Percentiles rank a stretch among this genome's conserved stretches.
Conservation (phyloP, 2,888 invertebrate species). For the Cephonodes hylas region DNA sequence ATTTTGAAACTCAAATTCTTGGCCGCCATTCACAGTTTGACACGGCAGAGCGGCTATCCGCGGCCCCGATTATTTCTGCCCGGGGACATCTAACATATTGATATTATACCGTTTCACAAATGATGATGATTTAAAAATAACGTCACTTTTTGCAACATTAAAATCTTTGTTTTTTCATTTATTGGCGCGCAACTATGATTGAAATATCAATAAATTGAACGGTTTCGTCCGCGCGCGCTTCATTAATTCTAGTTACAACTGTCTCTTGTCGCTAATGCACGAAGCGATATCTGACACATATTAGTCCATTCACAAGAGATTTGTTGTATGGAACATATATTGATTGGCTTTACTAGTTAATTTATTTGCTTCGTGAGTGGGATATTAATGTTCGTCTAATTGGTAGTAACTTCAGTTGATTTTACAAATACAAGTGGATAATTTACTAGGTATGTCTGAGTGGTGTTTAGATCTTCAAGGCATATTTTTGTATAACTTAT, state of each 20-base stretch:
- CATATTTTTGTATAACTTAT: too few species aligned
- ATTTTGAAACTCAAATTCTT: slow-evolving; percentile 61
- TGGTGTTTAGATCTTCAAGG: too few species aligned
- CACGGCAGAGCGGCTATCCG: slow-evolving; percentile 45
- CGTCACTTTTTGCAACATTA: background rate
- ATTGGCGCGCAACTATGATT: background rate
- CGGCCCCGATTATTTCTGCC: slow-evolving; percentile 52
- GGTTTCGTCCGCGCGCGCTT: background rate
- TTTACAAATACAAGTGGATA: too few species aligned
- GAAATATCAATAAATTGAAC: background rate
- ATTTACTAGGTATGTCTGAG: too few species aligned
- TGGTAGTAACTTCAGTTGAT: background rate
- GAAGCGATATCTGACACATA: background rate
- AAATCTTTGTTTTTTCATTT: background rate
- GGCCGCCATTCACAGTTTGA: slow-evolving; percentile 44
- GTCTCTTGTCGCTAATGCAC: background rate
- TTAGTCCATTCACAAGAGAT: background rate
- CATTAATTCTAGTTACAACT: background rate
- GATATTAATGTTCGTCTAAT: background rate
- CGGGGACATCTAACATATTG: slow-evolving; percentile 33
- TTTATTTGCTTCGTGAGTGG: background rate
- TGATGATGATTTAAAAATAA: background rate
- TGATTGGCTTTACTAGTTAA: background rate
- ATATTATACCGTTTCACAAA: slow-evolving; percentile 30
- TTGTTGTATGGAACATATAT: background rate